phyloP scores from a whole-genome alignment of 2,797 vertebrate genomes.

The Anniella stebbinsi region DNA sequence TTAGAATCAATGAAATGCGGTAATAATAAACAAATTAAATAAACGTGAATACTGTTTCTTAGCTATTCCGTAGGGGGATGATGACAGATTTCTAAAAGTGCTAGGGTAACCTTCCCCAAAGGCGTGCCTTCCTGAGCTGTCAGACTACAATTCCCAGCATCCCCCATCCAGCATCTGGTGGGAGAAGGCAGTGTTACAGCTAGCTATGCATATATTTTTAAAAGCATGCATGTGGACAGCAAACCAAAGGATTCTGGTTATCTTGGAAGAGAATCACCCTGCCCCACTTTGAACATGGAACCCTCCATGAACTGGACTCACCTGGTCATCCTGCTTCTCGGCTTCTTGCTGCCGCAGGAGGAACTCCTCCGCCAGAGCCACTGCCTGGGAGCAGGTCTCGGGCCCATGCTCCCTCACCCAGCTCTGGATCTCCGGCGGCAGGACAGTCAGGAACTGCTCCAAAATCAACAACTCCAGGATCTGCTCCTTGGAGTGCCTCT shows the following conservation, averaged over 20 bases:
- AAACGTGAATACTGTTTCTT: too few species aligned
- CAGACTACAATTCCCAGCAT: too few species aligned
- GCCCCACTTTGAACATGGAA: neutral
- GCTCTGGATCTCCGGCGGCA: conserved; percentile 47
- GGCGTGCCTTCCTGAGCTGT: too few species aligned
- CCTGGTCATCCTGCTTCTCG: conserved; percentile 42
- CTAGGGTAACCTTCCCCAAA: too few species aligned
- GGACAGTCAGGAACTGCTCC: conserved; percentile 65
- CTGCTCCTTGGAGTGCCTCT: conserved; percentile 67
- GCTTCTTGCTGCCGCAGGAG: conserved; percentile 55
- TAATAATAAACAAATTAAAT: too few species aligned
- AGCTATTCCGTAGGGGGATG: too few species aligned
- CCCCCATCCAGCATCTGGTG: too few species aligned
- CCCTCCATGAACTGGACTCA: conserved; percentile 24
- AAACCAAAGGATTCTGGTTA: neutral
- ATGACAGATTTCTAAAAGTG: too few species aligned
- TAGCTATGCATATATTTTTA: too few species aligned
- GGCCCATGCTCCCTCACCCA: conserved; percentile 52
- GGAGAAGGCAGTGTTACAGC: neutral
- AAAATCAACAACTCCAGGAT: conserved; percentile 71
- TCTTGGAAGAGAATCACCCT: neutral
- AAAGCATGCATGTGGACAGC: neutral
- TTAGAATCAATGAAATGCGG: too few species aligned
- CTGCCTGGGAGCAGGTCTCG: conserved; percentile 55
- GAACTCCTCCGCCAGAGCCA: conserved; percentile 64